Evolutionary conservation across 2,797 vertebrate species (phyloP).

Genomic region (Falco berigora): DNA sequence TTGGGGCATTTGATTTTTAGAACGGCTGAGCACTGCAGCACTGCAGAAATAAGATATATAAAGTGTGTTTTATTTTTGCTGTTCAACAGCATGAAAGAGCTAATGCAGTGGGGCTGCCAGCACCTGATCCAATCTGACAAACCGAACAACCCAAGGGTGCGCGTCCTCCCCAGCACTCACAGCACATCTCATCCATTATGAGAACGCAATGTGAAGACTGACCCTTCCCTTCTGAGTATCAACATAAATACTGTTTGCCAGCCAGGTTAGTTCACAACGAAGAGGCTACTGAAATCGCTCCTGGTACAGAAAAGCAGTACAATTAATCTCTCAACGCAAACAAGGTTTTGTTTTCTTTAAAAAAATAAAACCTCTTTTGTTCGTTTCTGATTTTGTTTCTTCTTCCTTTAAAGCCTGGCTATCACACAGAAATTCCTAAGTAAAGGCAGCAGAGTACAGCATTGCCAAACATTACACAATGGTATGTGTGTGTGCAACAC

Average conservation of each 20-base stretch:
- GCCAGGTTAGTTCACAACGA: not conserved
- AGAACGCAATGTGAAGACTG: constrained; percentile 32
- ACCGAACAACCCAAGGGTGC: constrained; percentile 28
- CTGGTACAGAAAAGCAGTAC: not conserved
- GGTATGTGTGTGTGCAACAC: not conserved
- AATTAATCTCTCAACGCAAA: not conserved
- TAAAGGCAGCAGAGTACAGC: not conserved
- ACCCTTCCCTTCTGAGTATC: not conserved
- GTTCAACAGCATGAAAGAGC: not conserved
- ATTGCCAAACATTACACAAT: not conserved
- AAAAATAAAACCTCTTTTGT: not conserved
- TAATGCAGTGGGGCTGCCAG: constrained; percentile 24
- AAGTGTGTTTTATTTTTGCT: constrained; percentile 17
- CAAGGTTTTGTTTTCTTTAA: not conserved
- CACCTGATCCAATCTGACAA: constrained; percentile 50
- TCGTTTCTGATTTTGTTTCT: not conserved
- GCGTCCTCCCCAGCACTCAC: constrained; percentile 15
- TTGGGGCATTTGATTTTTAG: constrained; percentile 5
- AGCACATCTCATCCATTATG: constrained; percentile 2
- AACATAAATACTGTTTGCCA: not conserved
- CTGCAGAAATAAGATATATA: not conserved
- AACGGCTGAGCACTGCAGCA: not conserved
- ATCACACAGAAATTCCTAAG: not conserved
- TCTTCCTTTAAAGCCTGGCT: not conserved
- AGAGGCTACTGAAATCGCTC: not conserved